phyloP scores from a whole-genome alignment of 1,140 invertebrate genomes.

The Stegodyphus dumicola region DNA sequence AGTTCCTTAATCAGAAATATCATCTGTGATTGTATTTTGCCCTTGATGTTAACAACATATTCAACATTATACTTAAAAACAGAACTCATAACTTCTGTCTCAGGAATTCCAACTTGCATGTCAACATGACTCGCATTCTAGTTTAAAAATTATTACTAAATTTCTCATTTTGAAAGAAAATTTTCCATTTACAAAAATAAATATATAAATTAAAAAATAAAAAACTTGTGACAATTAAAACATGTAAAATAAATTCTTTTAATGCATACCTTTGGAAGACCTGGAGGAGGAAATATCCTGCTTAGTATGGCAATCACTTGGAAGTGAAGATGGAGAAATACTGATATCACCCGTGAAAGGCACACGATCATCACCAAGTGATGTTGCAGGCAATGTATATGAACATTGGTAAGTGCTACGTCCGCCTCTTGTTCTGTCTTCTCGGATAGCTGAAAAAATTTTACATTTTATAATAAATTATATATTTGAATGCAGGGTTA shows the following conservation, averaged over 20 bases:
- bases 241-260: background rate
- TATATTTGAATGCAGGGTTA: no score
- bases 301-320: slow-evolving; percentile 52
- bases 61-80: no score
- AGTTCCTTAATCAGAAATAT: no score
- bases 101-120: no score
- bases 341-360: slow-evolving; percentile 55
- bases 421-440: slow-evolving; percentile 93
- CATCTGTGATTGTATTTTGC: no score
- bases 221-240: background rate
- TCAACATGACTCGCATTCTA: no score
- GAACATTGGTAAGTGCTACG: slow-evolving; percentile 92
- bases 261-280: slow-evolving; percentile 49
- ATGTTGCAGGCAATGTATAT: slow-evolving; percentile 49
- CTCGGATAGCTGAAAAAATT: slow-evolving; percentile 81
- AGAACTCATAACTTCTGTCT: no score
- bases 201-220: background rate
- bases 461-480: no score
- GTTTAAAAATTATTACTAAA: background rate
- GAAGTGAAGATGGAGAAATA: slow-evolving; percentile 54
- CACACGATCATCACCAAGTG: slow-evolving; percentile 50
- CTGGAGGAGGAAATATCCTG: slow-evolving; percentile 50
- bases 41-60: no score
- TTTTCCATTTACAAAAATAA: background rate
- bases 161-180: background rate